These are phyloP conservation scores for Magallana gigas DNA, from an alignment of 1,140 invertebrate genomes.

Conservation along the genomic window DNA sequence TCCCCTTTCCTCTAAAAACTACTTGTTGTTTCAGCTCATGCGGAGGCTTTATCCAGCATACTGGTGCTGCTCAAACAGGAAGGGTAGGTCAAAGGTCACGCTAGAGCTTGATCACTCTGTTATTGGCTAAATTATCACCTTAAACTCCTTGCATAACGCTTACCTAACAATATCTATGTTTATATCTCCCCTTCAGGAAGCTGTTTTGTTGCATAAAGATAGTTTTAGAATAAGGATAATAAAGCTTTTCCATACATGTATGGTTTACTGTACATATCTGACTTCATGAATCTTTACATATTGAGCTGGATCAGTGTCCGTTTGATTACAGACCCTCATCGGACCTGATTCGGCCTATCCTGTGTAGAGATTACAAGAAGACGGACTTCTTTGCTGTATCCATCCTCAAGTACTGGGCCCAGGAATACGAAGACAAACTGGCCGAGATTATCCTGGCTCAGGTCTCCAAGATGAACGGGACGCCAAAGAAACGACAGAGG, in stretches of 20 bases:
- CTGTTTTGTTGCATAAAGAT: no score
- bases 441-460: conserved; percentile 87
- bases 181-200: no score
- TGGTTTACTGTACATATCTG: no score
- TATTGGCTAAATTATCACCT: no score
- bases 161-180: no score
- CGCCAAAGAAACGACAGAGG: conserved; percentile 92
- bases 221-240: no score
- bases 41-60: conserved; percentile 95
- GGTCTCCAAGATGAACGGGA: conserved; percentile 83
- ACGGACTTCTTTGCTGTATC: conserved; percentile 89
- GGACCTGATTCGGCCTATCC: conserved; percentile 90
- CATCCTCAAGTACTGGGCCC: conserved; percentile 94
- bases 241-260: no score
- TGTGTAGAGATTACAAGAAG: conserved; percentile 88
- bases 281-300: no score
- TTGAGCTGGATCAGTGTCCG: no score
- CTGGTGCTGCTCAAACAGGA: conserved; percentile 94
- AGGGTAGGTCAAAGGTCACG: conserved; percentile 82
- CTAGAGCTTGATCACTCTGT: no score
- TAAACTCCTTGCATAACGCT: no score
- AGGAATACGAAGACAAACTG: conserved; percentile 92
- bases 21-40: conserved; percentile 84
- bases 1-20: not conserved
- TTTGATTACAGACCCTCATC: conserved; percentile 85